Conservation (phyloP, 2,888 invertebrate species). For the Sarcophaga rosellei region DNA sequence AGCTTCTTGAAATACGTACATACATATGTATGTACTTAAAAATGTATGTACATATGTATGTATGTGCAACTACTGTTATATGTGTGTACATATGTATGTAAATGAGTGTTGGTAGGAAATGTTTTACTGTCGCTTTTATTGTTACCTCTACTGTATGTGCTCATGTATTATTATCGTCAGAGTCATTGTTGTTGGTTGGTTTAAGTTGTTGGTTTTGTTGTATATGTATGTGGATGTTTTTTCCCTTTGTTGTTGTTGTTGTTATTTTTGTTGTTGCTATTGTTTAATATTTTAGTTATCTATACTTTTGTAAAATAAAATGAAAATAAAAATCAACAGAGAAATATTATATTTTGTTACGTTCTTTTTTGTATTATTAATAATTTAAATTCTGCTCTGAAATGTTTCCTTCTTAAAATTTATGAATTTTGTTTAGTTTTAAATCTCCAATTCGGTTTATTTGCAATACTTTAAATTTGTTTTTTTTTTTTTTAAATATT, state of each 20-base stretch:
- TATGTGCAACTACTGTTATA: too few species aligned
- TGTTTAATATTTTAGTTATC: conserved; percentile 69
- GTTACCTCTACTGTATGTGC: too few species aligned
- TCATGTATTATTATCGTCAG: too few species aligned
- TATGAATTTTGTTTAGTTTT: conserved; percentile 33
- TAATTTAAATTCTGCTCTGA: neutral
- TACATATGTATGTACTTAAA: too few species aligned
- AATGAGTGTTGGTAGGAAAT: too few species aligned
- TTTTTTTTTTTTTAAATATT: neutral
- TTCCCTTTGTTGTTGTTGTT: conserved; percentile 22
- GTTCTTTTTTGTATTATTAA: conserved; percentile 64
- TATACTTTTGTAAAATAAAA: conserved; percentile 62
- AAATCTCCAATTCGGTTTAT: conserved; percentile 29
- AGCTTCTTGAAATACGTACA: too few species aligned
- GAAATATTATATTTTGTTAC: conserved; percentile 48
- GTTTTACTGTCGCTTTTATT: too few species aligned
- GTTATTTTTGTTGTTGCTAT: conserved; percentile 65
- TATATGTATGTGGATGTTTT: conserved; percentile 13
- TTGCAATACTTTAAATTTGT: neutral
- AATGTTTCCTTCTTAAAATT: neutral
- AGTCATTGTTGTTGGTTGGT: too few species aligned
- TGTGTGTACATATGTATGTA: too few species aligned
- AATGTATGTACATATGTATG: too few species aligned
- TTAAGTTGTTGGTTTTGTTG: conserved; percentile 39
- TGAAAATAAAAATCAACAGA: conserved; percentile 12